phyloP scores from a whole-genome alignment of 2,113 vertebrate genomes.

The Artemisiospiza belli region DNA sequence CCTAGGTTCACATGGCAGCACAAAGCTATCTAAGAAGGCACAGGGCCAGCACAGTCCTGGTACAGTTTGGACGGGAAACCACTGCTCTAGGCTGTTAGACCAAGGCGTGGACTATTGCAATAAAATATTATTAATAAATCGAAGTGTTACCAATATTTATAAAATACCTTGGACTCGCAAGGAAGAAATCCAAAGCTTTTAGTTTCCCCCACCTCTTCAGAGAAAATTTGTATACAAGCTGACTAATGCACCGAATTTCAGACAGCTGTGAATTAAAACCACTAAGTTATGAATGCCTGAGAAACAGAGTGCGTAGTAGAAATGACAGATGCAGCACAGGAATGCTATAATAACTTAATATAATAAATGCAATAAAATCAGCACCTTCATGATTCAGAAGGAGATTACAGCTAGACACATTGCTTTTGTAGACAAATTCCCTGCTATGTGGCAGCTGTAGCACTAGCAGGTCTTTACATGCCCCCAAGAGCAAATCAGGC shows the following conservation, averaged over 20 bases:
- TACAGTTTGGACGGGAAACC: not conserved
- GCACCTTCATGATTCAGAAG: not conserved
- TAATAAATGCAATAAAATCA: slow-evolving; percentile 37
- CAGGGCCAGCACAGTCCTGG: not conserved
- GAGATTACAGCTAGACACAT: not conserved
- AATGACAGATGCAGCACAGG: not conserved
- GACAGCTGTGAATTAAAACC: not conserved
- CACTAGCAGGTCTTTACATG: not conserved
- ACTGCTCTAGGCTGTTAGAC: not conserved
- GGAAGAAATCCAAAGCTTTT: not conserved
- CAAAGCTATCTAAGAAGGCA: not conserved
- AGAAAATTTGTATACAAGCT: not conserved
- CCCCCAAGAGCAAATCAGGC: not conserved
- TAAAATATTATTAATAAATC: not conserved
- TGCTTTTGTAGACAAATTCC: not conserved
- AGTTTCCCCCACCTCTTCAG: not conserved
- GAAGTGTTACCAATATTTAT: not conserved
- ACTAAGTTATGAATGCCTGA: not conserved
- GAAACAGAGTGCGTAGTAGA: not conserved
- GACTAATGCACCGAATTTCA: not conserved
- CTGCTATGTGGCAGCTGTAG: not conserved
- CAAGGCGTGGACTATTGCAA: not conserved
- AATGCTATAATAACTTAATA: slow-evolving; percentile 32
- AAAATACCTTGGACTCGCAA: not conserved
- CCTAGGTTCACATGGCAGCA: not conserved